phyloP scores from a whole-genome alignment of 2,888 invertebrate genomes.

The Drosophila anomelani region DNA sequence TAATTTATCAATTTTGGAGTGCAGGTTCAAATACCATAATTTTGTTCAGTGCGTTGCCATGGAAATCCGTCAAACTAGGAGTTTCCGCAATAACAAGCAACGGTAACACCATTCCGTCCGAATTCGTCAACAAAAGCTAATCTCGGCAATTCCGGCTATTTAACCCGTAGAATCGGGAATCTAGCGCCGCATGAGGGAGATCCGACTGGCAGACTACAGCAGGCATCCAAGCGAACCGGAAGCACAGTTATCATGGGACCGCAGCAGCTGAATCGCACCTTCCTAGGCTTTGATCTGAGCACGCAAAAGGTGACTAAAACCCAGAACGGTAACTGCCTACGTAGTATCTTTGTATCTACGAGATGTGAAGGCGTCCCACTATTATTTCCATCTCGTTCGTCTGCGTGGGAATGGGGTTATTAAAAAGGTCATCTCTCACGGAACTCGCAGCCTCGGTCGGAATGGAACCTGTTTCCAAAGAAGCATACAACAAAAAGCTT shows the following conservation, averaged over 20 bases:
- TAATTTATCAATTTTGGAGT: too few relatives aligned
- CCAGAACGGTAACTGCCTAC: conserved; percentile 31
- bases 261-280: conserved; percentile 84
- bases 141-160: conserved; percentile 3
- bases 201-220: conserved; percentile 8
- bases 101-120: conserved; percentile 14
- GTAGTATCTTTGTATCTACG: conserved; percentile 26
- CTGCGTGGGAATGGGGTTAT: conserved; percentile 34
- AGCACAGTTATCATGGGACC: conserved; percentile 48
- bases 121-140: conserved; percentile 24
- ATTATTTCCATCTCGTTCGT: not conserved
- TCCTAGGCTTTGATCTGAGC: conserved; percentile 93
- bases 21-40: too few relatives aligned
- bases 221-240: conserved; percentile 29
- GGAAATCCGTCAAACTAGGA: too few relatives aligned
- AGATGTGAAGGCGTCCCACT: conserved; percentile 20
- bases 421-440: conserved; percentile 50
- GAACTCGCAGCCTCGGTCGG: conserved; percentile 17
- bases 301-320: conserved; percentile 89
- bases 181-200: conserved; percentile 6
- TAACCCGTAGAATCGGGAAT: conserved; percentile 6
- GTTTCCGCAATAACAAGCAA: not conserved
- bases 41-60: not conserved
- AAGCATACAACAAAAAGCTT: not conserved
- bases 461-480: conserved; percentile 17